Evolutionary conservation across 2,113 vertebrate genomes (phyloP).

Genomic region (Tenebrosternarchus preto): DNA sequence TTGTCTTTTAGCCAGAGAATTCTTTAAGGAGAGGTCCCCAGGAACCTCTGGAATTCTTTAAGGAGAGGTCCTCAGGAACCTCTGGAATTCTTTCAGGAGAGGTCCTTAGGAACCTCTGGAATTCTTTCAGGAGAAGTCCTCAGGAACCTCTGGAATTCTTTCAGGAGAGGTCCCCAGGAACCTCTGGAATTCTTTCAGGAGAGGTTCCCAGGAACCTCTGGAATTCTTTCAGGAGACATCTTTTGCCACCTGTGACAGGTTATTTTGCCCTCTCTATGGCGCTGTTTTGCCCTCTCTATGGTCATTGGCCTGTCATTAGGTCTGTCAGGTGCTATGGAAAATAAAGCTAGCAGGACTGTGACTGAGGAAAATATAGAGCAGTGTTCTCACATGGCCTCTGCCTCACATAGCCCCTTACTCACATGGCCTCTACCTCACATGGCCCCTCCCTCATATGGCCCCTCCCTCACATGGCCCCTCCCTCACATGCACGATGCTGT

Average conservation of each 20-base stretch:
- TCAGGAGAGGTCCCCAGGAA: not conserved
- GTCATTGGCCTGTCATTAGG: slow-evolving; percentile 40
- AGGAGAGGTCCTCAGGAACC: not conserved
- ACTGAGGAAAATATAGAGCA: slow-evolving; percentile 28
- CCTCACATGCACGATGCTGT: slow-evolving; percentile 12
- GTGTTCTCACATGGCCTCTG: not conserved
- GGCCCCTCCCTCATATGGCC: slow-evolving; percentile 15
- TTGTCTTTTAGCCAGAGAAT: not conserved
- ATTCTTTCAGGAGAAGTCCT: slow-evolving; percentile 4
- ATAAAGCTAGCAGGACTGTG: not conserved
- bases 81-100: no score
- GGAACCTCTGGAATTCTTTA: no score
- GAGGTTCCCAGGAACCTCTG: no score
- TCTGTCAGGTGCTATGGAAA: slow-evolving; percentile 18
- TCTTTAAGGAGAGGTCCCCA: no score
- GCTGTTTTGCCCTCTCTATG: slow-evolving; percentile 35
- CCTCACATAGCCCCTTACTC: slow-evolving; percentile 18
- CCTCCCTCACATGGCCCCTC: slow-evolving; percentile 1
- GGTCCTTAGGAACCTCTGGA: not conserved
- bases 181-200: no score
- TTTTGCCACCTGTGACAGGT: slow-evolving; percentile 42
- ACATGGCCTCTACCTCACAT: no score
- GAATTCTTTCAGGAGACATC: slow-evolving; percentile 17
- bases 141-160: no score
- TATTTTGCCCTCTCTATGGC: slow-evolving; percentile 36